A percentile compares a stretch with the other conserved stretches of the same genome.
These are phyloP conservation scores for Phyllostomus discolor DNA, from an alignment of 2,113 vertebrate species.

Conservation along the genomic window DNA sequence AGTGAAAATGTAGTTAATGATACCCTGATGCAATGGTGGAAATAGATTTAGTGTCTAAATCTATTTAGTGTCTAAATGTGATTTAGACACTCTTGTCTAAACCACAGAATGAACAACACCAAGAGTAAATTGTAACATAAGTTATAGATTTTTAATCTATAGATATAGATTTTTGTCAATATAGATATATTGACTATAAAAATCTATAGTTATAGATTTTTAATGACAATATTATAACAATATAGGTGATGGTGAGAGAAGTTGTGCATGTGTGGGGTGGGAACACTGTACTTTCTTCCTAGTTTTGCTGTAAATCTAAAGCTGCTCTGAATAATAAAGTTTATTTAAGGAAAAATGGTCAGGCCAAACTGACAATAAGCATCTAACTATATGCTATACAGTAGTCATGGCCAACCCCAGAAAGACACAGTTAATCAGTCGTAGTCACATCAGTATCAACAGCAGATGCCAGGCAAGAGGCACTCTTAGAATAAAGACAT, in stretches of 20 bases:
- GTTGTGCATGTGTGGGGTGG: background rate
- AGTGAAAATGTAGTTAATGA: background rate
- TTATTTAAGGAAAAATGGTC: background rate
- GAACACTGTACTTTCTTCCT: background rate
- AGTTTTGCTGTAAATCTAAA: background rate
- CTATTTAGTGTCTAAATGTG: too few species aligned
- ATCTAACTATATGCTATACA: background rate
- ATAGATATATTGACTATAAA: too few species aligned
- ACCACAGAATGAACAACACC: background rate
- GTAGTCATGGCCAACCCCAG: background rate
- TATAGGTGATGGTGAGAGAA: background rate
- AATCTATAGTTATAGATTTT: background rate
- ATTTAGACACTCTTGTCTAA: background rate
- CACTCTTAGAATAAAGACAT: background rate
- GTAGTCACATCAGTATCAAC: background rate
- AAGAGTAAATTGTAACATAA: background rate
- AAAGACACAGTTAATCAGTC: background rate
- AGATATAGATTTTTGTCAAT: too few species aligned
- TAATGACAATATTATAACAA: background rate
- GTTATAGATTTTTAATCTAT: background rate
- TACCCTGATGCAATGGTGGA: background rate
- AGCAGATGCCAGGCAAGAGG: background rate
- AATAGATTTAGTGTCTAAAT: background rate
- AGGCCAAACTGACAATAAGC: background rate
- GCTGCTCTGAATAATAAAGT: background rate